These are phyloP conservation scores for Coracopsis vasa DNA, from an alignment of 2,113 vertebrate genomes.

Conservation along the genomic window DNA sequence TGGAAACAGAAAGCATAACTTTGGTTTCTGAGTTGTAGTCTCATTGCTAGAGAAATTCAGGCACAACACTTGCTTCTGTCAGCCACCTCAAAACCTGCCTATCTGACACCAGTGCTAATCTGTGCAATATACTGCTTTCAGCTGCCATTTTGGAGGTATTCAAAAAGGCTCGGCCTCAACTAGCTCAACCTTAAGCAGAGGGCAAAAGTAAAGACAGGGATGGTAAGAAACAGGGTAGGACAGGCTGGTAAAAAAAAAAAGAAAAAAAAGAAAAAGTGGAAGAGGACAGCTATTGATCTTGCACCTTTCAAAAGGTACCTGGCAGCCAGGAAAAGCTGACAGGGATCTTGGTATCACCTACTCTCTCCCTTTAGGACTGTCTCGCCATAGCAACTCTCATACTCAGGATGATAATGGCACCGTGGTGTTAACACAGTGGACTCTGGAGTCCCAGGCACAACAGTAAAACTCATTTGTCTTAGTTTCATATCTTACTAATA, in stretches of 20 bases:
- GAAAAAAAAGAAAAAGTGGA: not conserved
- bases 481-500: not conserved
- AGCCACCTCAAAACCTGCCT: not conserved
- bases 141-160: not conserved
- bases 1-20: not conserved
- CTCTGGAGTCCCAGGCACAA: not conserved
- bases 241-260: not conserved
- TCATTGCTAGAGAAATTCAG: not conserved
- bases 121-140: not conserved
- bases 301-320: not conserved
- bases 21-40: not conserved
- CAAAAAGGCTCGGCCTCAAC: not conserved
- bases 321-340: not conserved
- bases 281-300: not conserved
- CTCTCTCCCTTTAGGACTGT: not conserved
- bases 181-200: not conserved
- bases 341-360: not conserved
- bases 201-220: not conserved
- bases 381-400: not conserved
- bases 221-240: not conserved
- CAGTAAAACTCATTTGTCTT: not conserved
- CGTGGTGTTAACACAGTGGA: not conserved
- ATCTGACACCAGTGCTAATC: not conserved
- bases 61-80: not conserved
- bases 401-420: not conserved